Percentiles rank a stretch among this genome's conserved stretches.
Conservation (phyloP, 2,888 invertebrate genomes). For the Laspeyria flexula region DNA sequence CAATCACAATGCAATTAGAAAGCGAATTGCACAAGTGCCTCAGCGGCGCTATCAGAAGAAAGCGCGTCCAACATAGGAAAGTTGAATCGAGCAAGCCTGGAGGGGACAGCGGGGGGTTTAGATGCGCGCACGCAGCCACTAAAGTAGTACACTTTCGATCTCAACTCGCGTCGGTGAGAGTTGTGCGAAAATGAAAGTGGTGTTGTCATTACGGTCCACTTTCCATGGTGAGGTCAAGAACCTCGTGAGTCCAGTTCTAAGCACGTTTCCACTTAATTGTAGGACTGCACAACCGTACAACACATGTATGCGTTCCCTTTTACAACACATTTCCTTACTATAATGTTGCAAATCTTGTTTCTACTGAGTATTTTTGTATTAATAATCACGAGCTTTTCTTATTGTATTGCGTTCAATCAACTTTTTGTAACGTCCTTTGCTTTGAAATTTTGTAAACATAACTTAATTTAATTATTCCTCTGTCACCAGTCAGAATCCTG, state of each 20-base stretch:
- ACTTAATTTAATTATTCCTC: conserved; percentile 9
- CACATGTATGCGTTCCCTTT: conserved; percentile 9
- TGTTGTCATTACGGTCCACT: conserved; percentile 84
- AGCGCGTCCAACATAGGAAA: conserved; percentile 81
- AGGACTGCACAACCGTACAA: conserved; percentile 48
- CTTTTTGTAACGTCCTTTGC: conserved; percentile 17
- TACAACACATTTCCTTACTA: conserved; percentile 1
- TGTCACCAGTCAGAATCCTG: conserved; percentile 10
- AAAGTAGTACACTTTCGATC: conserved; percentile 85
- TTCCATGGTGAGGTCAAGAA: conserved; percentile 81
- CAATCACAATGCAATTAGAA: conserved; percentile 85
- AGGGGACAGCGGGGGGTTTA: conserved; percentile 48
- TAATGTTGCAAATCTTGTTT: conserved; percentile 13
- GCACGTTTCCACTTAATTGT: conserved; percentile 66
- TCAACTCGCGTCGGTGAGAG: conserved; percentile 82
- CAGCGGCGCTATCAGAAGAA: conserved; percentile 72
- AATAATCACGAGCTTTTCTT: conserved; percentile 18
- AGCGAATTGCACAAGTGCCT: conserved; percentile 81
- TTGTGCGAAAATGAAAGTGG: conserved; percentile 88
- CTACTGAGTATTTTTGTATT: neutral
- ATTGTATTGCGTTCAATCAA: conserved; percentile 7
- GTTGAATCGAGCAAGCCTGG: conserved; percentile 56
- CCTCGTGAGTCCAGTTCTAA: conserved; percentile 67
- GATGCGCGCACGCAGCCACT: conserved; percentile 78
- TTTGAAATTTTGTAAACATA: conserved; percentile 13